Base-by-base conservation (phyloP, 2,888 invertebrate genomes). In the Shargacucullia verbasci region DNA sequence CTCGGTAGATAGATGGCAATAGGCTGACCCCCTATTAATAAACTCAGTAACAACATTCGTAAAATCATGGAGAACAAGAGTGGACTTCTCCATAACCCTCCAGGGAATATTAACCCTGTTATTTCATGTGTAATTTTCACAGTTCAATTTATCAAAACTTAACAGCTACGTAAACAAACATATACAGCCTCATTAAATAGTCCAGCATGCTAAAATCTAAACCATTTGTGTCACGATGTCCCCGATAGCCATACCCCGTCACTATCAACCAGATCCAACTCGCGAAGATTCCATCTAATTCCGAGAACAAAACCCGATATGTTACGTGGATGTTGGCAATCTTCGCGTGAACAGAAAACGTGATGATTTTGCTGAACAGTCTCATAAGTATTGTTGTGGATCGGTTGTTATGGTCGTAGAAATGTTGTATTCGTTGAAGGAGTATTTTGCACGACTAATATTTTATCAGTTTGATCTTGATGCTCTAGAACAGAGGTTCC, bases 321-420 rank as follows among this genome's bases (percentile, higher is more conserved):
- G 25, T 54, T 37, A 49, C 38, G 39, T 52, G 31, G 65, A 62
- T 61, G 70, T 63, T 66, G 50, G 60, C 53, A 52, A 70, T 65
- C 65, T 57, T 55, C 44, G 48, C 60, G 48, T 59, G 63, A 76
- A 67, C 68, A 68, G 13, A 58, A 66, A 55, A 80, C 83, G 83
- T 84, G 83, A 73, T 59, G 46, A 31, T 63, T 70, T 71, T 84
- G 53, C 58, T 70, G 76, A 82, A 70, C 59, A 73, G 65, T 47
- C 14, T 33, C 13, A 10, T 46, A 41, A 59, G 38, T 44, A 44
- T 44, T 39, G 15, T 8, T 37, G 31, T 2, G 14, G 31, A 40
- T 37, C 25, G 12, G 9, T 37, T 37, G 14, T 37, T 13, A 37
- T 37, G 10, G 9, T 29, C 7, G 29, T 29, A 20, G 20, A 20